Evolutionary conservation across 2,797 vertebrate genomes (phyloP).

Genomic region (Chelidonichthys spinosus): DNA sequence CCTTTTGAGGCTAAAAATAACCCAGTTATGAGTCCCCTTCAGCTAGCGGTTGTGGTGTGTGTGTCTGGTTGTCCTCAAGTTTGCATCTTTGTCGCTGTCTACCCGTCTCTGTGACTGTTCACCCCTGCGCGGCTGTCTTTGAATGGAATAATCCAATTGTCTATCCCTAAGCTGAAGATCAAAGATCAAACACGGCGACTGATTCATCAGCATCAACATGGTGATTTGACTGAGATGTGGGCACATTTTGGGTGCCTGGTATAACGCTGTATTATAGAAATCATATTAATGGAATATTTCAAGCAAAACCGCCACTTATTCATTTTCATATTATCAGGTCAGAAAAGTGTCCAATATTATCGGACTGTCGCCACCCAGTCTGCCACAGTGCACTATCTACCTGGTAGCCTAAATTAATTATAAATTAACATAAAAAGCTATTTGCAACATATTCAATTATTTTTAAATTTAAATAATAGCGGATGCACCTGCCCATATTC

Average conservation of each 20-base stretch:
- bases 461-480: too few relatives aligned
- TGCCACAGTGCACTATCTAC: too few relatives aligned
- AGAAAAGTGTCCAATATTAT: too few relatives aligned
- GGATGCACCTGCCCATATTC: too few relatives aligned
- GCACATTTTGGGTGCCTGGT: not conserved
- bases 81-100: slow-evolving; percentile 38
- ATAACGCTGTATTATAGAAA: not conserved
- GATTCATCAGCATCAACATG: not conserved
- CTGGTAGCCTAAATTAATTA: too few relatives aligned
- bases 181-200: not conserved
- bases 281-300: not conserved
- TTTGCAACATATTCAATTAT: too few relatives aligned
- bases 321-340: too few relatives aligned
- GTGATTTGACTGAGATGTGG: not conserved
- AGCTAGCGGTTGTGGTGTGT: slow-evolving; percentile 30
- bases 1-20: slow-evolving; percentile 68
- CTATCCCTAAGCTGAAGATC: slow-evolving; percentile 15
- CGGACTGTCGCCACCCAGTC: too few relatives aligned
- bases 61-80: slow-evolving; percentile 27
- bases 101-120: slow-evolving; percentile 34
- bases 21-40: slow-evolving; percentile 60
- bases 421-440: too few relatives aligned
- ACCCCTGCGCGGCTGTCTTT: slow-evolving; percentile 15
- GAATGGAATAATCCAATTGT: slow-evolving; percentile 30
- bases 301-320: slow-evolving; percentile 2